phyloP scores from a whole-genome alignment of 2,113 vertebrate genomes.

The Hippocampus comes region DNA sequence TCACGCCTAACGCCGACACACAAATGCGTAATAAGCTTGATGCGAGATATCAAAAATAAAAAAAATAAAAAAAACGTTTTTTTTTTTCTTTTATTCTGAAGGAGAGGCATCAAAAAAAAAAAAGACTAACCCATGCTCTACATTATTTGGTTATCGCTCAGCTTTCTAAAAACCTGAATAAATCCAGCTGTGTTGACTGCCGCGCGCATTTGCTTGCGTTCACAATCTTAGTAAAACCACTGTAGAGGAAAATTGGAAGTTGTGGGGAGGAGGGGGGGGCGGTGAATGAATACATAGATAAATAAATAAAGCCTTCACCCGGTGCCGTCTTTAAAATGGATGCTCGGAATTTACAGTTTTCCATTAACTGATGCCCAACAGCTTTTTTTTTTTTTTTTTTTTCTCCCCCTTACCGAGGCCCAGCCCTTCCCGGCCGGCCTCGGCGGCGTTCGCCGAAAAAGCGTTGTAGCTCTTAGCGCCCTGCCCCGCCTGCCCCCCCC shows the following conservation, averaged over 20 bases:
- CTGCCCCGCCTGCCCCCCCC: conserved; percentile 16
- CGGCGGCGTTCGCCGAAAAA: conserved; percentile 43
- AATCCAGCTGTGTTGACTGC: conserved; percentile 68
- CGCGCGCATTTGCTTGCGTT: conserved; percentile 69
- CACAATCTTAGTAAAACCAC: conserved; percentile 77
- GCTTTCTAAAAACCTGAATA: conserved; percentile 67
- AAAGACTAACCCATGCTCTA: conserved; percentile 64
- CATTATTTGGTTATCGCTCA: conserved; percentile 66
- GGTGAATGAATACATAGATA: conserved; percentile 73
- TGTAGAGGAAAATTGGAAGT: conserved; percentile 80
- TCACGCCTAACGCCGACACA: conserved; percentile 24
- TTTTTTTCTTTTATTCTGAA: conserved; percentile 54
- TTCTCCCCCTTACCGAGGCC: conserved; percentile 17
- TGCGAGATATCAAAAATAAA: conserved; percentile 30
- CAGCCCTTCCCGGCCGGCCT: conserved; percentile 39
- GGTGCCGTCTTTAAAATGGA: conserved; percentile 71
- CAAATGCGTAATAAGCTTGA: conserved; percentile 31
- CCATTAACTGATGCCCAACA: conserved; percentile 75
- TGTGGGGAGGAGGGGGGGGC: conserved; percentile 72
- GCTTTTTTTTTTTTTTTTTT: conserved; percentile 63
- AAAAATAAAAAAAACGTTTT: conserved; percentile 41
- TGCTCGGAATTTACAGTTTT: conserved; percentile 73
- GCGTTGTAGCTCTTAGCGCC: conserved; percentile 39
- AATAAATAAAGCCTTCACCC: conserved; percentile 73
- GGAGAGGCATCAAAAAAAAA: conserved; percentile 35